Percentiles rank a stretch among this genome's conserved stretches.
Conservation (phyloP, 2,113 vertebrate genomes). For the Aepyceros melampus region DNA sequence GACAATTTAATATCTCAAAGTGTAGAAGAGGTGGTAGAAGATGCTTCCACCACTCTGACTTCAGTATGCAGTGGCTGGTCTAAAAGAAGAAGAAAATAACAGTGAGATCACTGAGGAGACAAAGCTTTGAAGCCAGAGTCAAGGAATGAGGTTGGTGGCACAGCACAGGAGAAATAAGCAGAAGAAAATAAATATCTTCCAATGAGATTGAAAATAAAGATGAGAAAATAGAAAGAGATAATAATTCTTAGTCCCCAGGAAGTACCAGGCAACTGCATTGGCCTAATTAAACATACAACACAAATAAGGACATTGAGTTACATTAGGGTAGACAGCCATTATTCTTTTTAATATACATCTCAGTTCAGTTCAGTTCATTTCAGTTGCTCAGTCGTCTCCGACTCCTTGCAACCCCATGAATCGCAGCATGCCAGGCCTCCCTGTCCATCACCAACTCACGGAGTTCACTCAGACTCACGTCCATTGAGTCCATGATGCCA, state of each 20-base stretch:
- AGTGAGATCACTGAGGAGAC: not conserved
- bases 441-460: no score
- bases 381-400: no score
- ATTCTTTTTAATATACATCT: not conserved
- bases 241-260: not conserved
- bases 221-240: not conserved
- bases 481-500: no score
- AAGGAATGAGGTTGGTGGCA: not conserved
- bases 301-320: not conserved
- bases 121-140: not conserved
- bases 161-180: not conserved
- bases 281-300: not conserved
- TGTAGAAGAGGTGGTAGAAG: not conserved
- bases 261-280: not conserved
- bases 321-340: not conserved
- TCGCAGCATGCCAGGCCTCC: no score
- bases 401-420: no score
- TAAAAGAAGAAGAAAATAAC: not conserved
- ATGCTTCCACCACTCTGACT: not conserved
- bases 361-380: no score
- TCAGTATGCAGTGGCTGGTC: not conserved
- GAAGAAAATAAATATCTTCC: not conserved
- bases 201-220: not conserved
- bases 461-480: no score
- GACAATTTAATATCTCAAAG: not conserved